Base-by-base conservation (phyloP, 2,113 vertebrate genomes). In the western clawed frog (Xenopus tropicalis) region DNA sequence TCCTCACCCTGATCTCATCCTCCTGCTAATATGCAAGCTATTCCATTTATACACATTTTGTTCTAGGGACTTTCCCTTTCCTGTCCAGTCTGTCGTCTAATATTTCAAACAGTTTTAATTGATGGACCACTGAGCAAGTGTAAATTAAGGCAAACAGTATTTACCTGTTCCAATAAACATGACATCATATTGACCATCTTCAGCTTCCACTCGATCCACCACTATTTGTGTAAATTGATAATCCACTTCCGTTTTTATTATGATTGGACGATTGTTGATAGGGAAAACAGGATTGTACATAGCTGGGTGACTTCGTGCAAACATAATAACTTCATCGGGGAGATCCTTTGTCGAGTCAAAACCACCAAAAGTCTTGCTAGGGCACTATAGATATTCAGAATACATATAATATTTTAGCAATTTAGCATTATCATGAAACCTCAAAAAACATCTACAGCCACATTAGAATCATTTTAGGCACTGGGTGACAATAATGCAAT, bases 161-260 rank as follows among this genome's bases (percentile, higher is more conserved):
- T 78, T 79, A 95, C 97, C 97, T 91, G 97, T 99, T 84, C 96
- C 97, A 20, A 99, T 98, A 86, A 99, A 99, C 96, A 99, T 95
- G 73, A 99, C 97, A 1, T 99, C 96, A 8, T 99, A 99, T 3
- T 96, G 94, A 13, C 97, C 97, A 17, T 99, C 97, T 74, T 98
- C 97, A 44, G 97, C 97, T 1, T 98, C 97, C 0, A 98, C 97
- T 78, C 94, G 89, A 83, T 99, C 97, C 44, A 99, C 96, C 25
- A 98, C 97, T 44, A 99, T 95, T 82, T 98, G 96, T 0, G 94
- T 97, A 83, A 98, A 99, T 81, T 98, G 97, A 79, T 98, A 98
- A 85, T 96, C 96, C 64, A 98, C 93, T 0, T 99, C 96, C 0
- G 96, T 98, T 87, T 97, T 98, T 73, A 98, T 93, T 82, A 98